Conservation (phyloP, 2,888 invertebrate species). For the Apodemia zela region DNA sequence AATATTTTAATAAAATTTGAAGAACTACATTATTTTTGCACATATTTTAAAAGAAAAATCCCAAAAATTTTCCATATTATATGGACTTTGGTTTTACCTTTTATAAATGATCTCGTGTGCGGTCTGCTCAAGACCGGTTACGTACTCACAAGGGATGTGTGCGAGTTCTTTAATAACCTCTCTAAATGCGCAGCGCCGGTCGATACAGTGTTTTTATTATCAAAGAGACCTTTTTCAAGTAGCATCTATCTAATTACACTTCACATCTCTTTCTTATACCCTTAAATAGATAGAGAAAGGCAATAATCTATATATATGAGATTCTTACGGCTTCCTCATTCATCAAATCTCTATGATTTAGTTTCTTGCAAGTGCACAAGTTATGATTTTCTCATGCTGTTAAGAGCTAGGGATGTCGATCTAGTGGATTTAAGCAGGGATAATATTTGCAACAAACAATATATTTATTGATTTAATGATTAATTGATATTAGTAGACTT, state of each 20-base stretch:
- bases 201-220: conserved; percentile 44
- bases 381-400: conserved; percentile 67
- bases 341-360: conserved; percentile 55
- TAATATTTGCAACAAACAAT: too few relatives aligned
- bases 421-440: too few relatives aligned
- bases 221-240: conserved; percentile 22
- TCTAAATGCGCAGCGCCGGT: conserved; percentile 48
- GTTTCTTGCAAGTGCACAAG: conserved; percentile 44
- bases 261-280: conserved; percentile 2
- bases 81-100: background rate
- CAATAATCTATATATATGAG: conserved; percentile 15
- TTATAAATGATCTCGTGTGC: background rate
- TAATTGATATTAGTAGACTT: too few relatives aligned
- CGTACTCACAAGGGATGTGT: conserved; percentile 26
- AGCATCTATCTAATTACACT: conserved; percentile 23
- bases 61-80: too few relatives aligned
- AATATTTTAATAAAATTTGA: too few relatives aligned
- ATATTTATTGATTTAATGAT: too few relatives aligned
- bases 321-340: conserved; percentile 23
- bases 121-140: conserved; percentile 19
- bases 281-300: conserved; percentile 7
- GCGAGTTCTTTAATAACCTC: conserved; percentile 55
- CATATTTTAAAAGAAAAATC: too few relatives aligned
- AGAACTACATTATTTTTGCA: too few relatives aligned
- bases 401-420: conserved; percentile 23